Base-by-base conservation (phyloP, 2,888 invertebrate species). In the Machimus rusticus region DNA sequence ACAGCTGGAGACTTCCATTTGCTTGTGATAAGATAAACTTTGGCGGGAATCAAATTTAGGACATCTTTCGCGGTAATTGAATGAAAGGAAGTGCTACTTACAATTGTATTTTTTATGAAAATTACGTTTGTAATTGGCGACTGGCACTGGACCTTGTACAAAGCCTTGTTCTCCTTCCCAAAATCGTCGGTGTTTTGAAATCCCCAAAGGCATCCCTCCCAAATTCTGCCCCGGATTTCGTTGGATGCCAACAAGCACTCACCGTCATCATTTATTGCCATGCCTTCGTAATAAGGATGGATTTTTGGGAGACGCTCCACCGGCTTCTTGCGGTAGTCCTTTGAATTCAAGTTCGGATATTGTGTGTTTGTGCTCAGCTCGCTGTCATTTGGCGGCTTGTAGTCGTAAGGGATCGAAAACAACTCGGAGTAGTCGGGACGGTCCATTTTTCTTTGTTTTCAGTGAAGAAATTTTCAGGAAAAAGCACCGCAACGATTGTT, bases 311-410 rank as follows among this genome's bases (percentile, higher is more conserved):
- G 90, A 9, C 90, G 89, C 88, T 92, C 91, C 0, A 90, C 90
- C 23, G 91, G 89, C 23, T 91, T 91, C 19, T 90, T 91, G 16
- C 91, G 91, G 88, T 92, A 91, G 87, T 93, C 92, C 14, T 90
- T 89, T 5, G 92, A 92, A 89, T 93, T 93, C 14, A 93, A 90
- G 90, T 93, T 93, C 5, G 92, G 92, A 89, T 92, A 92, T n/a
- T 91, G 89, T 0, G 92, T 90, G 87, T 91, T 91, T 12, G 85
- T 88, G 3, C 90, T 90, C 82, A 93, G 87, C 6, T 89, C 89
- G 19, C 77, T 74, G 84, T 91, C 91, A 16, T 90, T 89, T 12
- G 93, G 92, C 9, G 91, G 92, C 66, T 90, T 89, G 89, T 92
- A 91, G 39, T 89, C 87, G 2, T 87, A 89, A 39, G 92, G 92